Evolutionary conservation across 2,797 vertebrate species (phyloP).

Genomic region (Neomorphus geoffroyi): DNA sequence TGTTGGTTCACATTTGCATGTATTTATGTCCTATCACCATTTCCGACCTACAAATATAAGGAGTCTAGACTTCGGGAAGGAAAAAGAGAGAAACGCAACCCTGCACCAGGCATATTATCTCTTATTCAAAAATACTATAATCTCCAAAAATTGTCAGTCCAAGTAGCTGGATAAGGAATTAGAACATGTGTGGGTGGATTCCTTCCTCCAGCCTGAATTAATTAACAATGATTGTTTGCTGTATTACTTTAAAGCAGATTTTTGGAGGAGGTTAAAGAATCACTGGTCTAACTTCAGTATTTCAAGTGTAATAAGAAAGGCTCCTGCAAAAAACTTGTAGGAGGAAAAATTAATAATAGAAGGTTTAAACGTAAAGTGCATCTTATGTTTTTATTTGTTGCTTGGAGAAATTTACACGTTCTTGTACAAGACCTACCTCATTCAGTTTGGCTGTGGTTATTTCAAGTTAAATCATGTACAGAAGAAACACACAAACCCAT

Average conservation of each 20-base stretch:
- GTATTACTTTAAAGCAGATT: conserved; percentile 1
- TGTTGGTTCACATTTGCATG: not conserved
- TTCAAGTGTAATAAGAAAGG: conserved; percentile 5
- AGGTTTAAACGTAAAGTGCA: not conserved
- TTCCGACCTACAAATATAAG: not conserved
- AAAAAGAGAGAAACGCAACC: not conserved
- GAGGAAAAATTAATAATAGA: conserved; percentile 1
- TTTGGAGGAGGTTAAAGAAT: conserved; percentile 45
- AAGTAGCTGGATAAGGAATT: conserved; percentile 58
- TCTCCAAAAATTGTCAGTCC: conserved; percentile 41
- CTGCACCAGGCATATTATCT: not conserved
- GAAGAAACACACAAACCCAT: not conserved
- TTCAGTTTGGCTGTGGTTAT: not conserved
- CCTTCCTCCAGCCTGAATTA: conserved; percentile 64
- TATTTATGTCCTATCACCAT: not conserved
- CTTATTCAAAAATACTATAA: conserved; percentile 23
- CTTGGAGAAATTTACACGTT: not conserved
- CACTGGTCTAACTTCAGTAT: not conserved
- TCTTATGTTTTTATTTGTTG: not conserved
- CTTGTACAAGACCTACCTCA: not conserved
- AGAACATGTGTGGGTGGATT: conserved; percentile 64
- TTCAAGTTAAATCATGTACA: not conserved
- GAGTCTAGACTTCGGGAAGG: not conserved
- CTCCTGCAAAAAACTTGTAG: not conserved
- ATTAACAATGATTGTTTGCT: conserved; percentile 48